Conservation (phyloP, 2,113 vertebrate genomes). For the Grammomys dolichurus region DNA sequence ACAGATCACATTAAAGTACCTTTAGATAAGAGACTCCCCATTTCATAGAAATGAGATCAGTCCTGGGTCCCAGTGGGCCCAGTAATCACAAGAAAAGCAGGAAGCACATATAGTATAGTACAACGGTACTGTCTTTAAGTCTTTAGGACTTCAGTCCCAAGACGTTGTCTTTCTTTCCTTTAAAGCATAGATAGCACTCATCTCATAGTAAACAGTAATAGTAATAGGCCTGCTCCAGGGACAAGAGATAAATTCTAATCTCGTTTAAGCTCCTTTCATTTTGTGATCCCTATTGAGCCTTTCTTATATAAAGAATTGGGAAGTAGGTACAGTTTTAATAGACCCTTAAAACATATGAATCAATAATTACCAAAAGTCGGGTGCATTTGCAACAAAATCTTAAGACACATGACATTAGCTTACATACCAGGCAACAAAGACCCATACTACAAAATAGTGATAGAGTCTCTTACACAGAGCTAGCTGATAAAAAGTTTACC, state of each 20-base stretch:
- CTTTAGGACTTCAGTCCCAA: not conserved
- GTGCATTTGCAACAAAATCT: not conserved
- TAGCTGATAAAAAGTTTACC: not conserved
- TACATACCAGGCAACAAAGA: not conserved
- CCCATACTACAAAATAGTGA: not conserved
- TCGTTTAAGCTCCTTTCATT: slow-evolving; percentile 11
- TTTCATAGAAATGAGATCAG: slow-evolving; percentile 26
- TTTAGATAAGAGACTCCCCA: not conserved
- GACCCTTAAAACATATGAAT: not conserved
- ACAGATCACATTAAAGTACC: slow-evolving; percentile 20
- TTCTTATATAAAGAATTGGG: not conserved
- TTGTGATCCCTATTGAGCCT: slow-evolving; percentile 8
- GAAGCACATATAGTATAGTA: not conserved
- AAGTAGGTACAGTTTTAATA: not conserved
- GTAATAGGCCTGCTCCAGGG: not conserved
- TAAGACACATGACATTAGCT: not conserved
- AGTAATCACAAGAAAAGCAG: not conserved
- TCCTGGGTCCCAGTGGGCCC: not conserved
- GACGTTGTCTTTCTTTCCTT: not conserved
- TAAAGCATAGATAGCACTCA: not conserved
- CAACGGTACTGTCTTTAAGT: not conserved
- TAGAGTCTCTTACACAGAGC: not conserved
- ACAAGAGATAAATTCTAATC: not conserved
- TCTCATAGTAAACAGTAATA: not conserved
- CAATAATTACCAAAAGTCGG: not conserved